Conservation (phyloP, 2,888 invertebrate genomes). For the Leptinotarsa peninsularis region DNA sequence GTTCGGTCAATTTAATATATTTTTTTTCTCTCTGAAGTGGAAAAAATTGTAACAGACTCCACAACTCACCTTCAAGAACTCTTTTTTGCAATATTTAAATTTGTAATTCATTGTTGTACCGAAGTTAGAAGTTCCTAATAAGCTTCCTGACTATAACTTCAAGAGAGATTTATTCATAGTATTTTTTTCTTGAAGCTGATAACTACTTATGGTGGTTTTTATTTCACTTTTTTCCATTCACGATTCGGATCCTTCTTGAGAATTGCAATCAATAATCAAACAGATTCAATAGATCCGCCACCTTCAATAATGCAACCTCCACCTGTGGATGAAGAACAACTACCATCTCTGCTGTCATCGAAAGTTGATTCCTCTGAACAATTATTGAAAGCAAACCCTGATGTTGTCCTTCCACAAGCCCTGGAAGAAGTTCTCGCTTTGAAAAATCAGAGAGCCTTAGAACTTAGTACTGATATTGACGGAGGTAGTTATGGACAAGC, state of each 20-base stretch:
- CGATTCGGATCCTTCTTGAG: neutral
- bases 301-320: conserved; percentile 43
- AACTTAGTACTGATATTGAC: conserved; percentile 71
- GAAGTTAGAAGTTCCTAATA: too few species aligned
- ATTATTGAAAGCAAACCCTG: conserved; percentile 69
- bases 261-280: neutral
- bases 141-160: too few species aligned
- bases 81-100: neutral
- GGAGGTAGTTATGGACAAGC: conserved; percentile 33
- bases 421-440: conserved; percentile 90
- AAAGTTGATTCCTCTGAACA: conserved; percentile 77
- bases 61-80: neutral
- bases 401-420: conserved; percentile 82
- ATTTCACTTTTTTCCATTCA: too few species aligned
- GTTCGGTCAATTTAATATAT: neutral
- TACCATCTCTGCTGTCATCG: conserved; percentile 74
- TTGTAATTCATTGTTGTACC: neutral
- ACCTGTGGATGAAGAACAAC: conserved; percentile 58
- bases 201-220: too few species aligned
- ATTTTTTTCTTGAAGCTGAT: too few species aligned
- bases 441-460: conserved; percentile 80
- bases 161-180: too few species aligned
- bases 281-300: conserved; percentile 29
- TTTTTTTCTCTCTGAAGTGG: neutral
- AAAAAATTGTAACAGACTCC: neutral